Conservation (phyloP, 2,888 invertebrate species). For the Diloba caeruleocephala region DNA sequence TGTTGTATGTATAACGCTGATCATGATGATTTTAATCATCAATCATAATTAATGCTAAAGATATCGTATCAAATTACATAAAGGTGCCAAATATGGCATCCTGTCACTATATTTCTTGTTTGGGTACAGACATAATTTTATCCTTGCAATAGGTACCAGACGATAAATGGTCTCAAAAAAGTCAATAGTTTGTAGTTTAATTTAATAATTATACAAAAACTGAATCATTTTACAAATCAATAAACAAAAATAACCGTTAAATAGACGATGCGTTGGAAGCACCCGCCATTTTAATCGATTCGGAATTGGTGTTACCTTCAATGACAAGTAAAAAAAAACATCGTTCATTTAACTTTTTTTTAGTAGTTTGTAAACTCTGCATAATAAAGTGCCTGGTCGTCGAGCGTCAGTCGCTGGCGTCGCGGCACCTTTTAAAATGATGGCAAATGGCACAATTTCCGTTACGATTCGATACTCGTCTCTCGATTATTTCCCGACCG, state of each 20-base stretch:
- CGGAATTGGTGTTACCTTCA: conserved; percentile 9
- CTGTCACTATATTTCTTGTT: too few species aligned
- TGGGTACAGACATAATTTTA: too few species aligned
- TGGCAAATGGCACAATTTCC: conserved; percentile 81
- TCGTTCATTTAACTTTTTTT: conserved; percentile 28
- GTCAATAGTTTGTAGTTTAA: too few species aligned
- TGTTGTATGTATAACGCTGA: too few species aligned
- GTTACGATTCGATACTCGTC: conserved; percentile 69
- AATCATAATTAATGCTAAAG: too few species aligned
- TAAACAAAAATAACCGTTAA: not conserved
- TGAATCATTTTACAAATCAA: not conserved
- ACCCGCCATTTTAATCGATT: conserved; percentile 7
- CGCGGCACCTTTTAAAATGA: conserved; percentile 72
- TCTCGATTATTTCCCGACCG: conserved; percentile 78
- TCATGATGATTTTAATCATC: too few species aligned
- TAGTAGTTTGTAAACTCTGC: conserved; percentile 40
- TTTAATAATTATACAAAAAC: not conserved
- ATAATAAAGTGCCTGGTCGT: conserved; percentile 23
- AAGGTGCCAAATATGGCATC: too few species aligned
- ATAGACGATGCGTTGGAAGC: too few species aligned
- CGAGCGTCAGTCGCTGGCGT: conserved; percentile 26
- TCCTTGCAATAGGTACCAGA: too few species aligned
- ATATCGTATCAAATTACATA: too few species aligned
- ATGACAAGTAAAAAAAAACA: conserved; percentile 24
- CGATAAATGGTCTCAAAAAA: too few species aligned